A percentile compares a stretch with the other conserved stretches of the same genome.
Evolutionary conservation across 2,113 vertebrate genomes (phyloP).

Genomic region (Callipepla squamata): DNA sequence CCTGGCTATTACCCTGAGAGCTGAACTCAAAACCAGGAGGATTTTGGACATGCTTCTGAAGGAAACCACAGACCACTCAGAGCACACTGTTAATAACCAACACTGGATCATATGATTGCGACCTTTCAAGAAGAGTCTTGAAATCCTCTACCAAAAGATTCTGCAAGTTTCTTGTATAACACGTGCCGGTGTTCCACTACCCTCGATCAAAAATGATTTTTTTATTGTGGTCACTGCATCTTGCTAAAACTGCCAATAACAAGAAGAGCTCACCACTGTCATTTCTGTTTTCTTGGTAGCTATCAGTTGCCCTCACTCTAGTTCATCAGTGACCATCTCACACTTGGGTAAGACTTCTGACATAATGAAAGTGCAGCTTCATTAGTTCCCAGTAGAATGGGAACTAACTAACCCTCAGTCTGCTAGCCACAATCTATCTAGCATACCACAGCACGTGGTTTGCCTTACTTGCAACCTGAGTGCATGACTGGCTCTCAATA

Average conservation of each 20-base stretch:
- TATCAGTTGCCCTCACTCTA: not conserved
- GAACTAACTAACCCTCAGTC: not conserved
- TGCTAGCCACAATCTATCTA: not conserved
- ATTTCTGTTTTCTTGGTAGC: not conserved
- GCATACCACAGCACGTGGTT: rapidly evolving
- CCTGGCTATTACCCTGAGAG: not conserved
- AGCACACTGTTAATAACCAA: not conserved
- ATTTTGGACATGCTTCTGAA: not conserved
- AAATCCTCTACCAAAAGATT: rapidly evolving
- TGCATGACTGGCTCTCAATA: not conserved
- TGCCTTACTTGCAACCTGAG: not conserved
- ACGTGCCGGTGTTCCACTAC: not conserved
- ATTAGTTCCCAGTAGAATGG: not conserved
- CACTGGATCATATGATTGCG: rapidly evolving
- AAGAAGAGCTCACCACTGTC: not conserved
- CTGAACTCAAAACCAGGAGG: not conserved
- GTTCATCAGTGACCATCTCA: not conserved
- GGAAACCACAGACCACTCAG: not conserved
- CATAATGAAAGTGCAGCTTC: not conserved
- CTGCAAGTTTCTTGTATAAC: not conserved
- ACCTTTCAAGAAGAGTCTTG: not conserved
- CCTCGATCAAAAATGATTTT: not conserved
- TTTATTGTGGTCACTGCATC: not conserved
- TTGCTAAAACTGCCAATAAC: not conserved
- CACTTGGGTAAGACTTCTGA: not conserved